Evolutionary conservation across 2,888 invertebrate genomes (phyloP).

Genomic region (Apamea crenata): DNA sequence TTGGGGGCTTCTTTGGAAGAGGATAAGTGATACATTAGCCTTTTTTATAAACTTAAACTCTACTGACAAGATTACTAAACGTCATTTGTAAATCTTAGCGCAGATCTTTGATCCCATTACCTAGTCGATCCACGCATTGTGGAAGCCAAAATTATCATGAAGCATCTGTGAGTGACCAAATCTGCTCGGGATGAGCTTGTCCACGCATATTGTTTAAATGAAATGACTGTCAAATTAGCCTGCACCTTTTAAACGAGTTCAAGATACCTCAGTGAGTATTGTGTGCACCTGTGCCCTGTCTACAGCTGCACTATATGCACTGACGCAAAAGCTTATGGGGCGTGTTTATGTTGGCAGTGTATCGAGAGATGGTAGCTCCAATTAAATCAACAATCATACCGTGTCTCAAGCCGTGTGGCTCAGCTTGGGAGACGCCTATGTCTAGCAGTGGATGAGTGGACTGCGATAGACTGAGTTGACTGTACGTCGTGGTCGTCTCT

Average conservation of each 20-base stretch:
- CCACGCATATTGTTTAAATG: background rate
- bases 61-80: too few relatives aligned
- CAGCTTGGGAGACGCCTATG: background rate
- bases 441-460: background rate
- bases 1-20: too few relatives aligned
- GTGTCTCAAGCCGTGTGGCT: background rate
- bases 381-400: background rate
- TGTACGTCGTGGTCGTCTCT: too few relatives aligned
- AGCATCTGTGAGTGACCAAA: background rate
- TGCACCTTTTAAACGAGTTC: conserved; percentile 5
- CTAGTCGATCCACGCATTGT: background rate
- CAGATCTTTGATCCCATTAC: too few relatives aligned
- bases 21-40: too few relatives aligned
- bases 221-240: background rate
- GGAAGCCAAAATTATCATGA: background rate
- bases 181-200: background rate
- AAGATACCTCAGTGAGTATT: conserved; percentile 7
- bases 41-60: too few relatives aligned
- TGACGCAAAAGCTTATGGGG: background rate
- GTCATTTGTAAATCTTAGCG: too few relatives aligned
- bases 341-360: background rate
- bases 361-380: background rate
- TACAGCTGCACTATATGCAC: background rate
- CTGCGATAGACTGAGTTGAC: background rate
- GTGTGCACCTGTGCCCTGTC: background rate